Evolutionary conservation across 2,888 invertebrate genomes (phyloP).

Genomic region (Habroteleia sp.): DNA sequence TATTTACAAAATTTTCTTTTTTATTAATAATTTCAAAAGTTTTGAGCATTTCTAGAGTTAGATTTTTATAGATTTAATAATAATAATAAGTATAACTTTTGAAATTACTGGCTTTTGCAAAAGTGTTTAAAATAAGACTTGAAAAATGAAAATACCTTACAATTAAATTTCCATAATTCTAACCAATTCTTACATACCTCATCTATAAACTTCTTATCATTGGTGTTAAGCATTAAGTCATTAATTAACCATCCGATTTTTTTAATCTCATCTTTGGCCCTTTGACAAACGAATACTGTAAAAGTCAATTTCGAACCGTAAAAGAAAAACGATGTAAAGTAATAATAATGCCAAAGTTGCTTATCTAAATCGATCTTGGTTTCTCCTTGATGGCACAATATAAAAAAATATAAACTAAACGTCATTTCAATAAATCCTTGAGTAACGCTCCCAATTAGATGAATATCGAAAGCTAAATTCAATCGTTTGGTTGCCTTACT

Average conservation of each 20-base stretch:
- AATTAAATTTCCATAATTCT: no score
- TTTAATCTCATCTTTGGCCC: conserved; percentile 67
- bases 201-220: conserved; percentile 67
- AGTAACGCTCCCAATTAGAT: conserved; percentile 68
- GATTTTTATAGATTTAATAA: no score
- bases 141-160: no score
- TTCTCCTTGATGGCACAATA: conserved; percentile 60
- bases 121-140: no score
- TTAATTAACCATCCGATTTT: conserved; percentile 69
- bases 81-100: no score
- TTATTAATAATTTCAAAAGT: no score
- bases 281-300: conserved; percentile 69
- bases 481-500: conserved; percentile 65
- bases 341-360: conserved; percentile 71
- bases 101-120: no score
- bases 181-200: conserved; percentile 70
- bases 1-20: no score
- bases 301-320: conserved; percentile 66
- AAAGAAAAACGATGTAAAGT: conserved; percentile 69
- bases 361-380: conserved; percentile 67
- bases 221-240: conserved; percentile 68
- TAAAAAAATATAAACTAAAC: conserved; percentile 72
- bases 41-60: no score
- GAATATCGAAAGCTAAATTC: conserved; percentile 69
- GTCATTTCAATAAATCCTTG: conserved; percentile 71